Conservation (phyloP, 2,888 invertebrate genomes). For the Nomada goodeniana region DNA sequence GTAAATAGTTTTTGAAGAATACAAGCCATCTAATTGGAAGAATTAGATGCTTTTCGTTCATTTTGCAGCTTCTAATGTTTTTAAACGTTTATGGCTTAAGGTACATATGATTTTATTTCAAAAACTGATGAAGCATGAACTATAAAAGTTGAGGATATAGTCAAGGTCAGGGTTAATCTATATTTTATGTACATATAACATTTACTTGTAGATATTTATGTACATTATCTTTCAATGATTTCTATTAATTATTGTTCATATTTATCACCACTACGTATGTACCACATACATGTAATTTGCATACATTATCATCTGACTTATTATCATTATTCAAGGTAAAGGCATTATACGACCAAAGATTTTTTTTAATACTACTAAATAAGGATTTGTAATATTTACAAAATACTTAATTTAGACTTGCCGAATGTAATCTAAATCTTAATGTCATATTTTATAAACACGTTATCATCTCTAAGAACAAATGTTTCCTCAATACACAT, state of each 20-base stretch:
- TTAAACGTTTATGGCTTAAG: neutral
- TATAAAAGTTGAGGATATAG: conserved; percentile 18
- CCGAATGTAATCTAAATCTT: neutral
- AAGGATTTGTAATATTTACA: neutral
- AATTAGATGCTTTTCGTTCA: neutral
- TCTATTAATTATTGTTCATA: conserved; percentile 2
- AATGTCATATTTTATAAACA: neutral
- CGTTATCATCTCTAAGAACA: neutral
- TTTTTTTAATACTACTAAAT: neutral
- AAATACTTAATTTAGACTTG: neutral
- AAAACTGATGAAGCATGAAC: neutral
- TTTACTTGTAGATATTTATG: conserved; percentile 5
- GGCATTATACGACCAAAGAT: neutral
- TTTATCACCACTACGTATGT: neutral
- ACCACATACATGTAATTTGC: neutral
- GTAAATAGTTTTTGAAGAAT: neutral
- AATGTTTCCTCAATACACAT: neutral
- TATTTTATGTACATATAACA: conserved; percentile 15
- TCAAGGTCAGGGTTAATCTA: conserved; percentile 32
- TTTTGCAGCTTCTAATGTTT: neutral
- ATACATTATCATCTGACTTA: neutral
- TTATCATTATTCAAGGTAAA: neutral
- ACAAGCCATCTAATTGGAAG: neutral
- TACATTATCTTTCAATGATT: conserved; percentile 1
- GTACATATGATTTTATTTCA: conserved; percentile 3